Percentiles rank a stretch among this genome's conserved stretches.
Evolutionary conservation across 2,113 vertebrate genomes (phyloP).

Genomic region (Ophthalmolycus amberensis): DNA sequence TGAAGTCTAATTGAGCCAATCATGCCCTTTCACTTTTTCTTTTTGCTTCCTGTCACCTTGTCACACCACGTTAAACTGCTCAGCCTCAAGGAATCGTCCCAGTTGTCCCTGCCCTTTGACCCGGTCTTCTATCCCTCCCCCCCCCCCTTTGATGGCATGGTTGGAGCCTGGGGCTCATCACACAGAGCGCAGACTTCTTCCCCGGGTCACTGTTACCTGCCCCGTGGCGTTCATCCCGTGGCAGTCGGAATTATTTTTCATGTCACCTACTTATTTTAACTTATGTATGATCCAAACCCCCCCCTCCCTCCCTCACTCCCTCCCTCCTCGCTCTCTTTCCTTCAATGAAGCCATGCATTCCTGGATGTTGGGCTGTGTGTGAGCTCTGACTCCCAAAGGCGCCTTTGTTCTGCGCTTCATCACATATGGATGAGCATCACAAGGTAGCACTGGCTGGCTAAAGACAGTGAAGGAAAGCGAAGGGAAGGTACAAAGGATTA

Average conservation of each 20-base stretch:
- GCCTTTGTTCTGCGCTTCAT: slow-evolving; percentile 84
- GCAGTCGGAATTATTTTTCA: slow-evolving; percentile 36
- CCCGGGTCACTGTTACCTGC: slow-evolving; percentile 37
- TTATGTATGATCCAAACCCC: slow-evolving; percentile 17
- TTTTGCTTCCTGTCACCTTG: slow-evolving; percentile 11
- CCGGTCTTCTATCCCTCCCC: slow-evolving; percentile 26
- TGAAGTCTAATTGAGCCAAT: slow-evolving; percentile 36
- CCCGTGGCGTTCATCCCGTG: slow-evolving; percentile 11
- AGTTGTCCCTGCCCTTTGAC: slow-evolving; percentile 43
- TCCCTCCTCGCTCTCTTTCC: slow-evolving; percentile 30
- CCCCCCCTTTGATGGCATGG: slow-evolving; percentile 52
- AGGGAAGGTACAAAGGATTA: slow-evolving; percentile 38
- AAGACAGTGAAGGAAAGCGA: slow-evolving; percentile 26
- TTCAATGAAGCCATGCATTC: slow-evolving; percentile 84
- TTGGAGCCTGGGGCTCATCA: slow-evolving; percentile 22
- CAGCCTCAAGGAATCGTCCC: slow-evolving; percentile 27
- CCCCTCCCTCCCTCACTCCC: not conserved
- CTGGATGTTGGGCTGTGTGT: slow-evolving; percentile 77
- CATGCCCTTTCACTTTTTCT: slow-evolving; percentile 19
- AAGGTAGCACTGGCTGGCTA: slow-evolving; percentile 35
- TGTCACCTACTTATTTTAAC: slow-evolving; percentile 34
- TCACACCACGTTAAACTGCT: slow-evolving; percentile 21
- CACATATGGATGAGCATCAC: slow-evolving; percentile 84
- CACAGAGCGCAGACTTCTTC: slow-evolving; percentile 33
- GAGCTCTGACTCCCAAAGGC: slow-evolving; percentile 78